Evolutionary conservation across 2,888 invertebrate genomes (phyloP), one percentile per base, ranked within the genome.

Genomic region (Mimachlamys varia): DNA sequence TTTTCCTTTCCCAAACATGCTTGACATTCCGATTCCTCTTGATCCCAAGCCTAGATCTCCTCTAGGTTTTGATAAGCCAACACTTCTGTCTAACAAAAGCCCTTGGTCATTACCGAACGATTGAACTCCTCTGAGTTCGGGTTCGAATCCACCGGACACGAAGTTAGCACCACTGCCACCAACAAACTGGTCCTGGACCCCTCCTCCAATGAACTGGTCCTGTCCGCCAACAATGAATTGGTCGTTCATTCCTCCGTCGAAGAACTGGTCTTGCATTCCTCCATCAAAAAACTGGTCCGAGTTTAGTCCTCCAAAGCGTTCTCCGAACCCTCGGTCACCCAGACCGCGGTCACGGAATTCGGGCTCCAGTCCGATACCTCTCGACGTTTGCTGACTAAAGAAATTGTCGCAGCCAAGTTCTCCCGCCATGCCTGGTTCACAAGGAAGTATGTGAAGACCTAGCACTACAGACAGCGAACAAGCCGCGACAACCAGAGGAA

Each of bases 341-440:
- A 76, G 27, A 15, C 76, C 76, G 27, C 76, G 27, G 33, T 76
- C 76, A 27, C 76, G 76, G 33, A 76, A 76, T 76, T 76, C 76
- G 33, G 76, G 76, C 27, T 76, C 76, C 12, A 76, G 27, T 33
- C 10, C 76, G 10, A 76, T 10, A 27, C 10, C 27, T 76, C 27
- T 10, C n/a, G 58, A 10, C 27, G 4, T 1, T 27, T 27, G 33
- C 15, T 76, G 76, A 19, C 76, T 17, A 33, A 27, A 76, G 76
- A 27, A 76, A 33, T 10, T 76, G 27, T 89, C 91, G 89, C 91
- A 91, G 37, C 91, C 91, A n/a, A 91, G 27, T n/a, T 87, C 88
- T 15, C 91, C 91, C 0, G 91, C 53, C 62, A 88, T 44, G n/a
- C 91, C 89, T 13, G 91, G 91, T 89, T 91, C 91, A 89, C 91